These are phyloP conservation scores for Drosophila falleni DNA, from an alignment of 2,888 invertebrate species.

Conservation along the genomic window DNA sequence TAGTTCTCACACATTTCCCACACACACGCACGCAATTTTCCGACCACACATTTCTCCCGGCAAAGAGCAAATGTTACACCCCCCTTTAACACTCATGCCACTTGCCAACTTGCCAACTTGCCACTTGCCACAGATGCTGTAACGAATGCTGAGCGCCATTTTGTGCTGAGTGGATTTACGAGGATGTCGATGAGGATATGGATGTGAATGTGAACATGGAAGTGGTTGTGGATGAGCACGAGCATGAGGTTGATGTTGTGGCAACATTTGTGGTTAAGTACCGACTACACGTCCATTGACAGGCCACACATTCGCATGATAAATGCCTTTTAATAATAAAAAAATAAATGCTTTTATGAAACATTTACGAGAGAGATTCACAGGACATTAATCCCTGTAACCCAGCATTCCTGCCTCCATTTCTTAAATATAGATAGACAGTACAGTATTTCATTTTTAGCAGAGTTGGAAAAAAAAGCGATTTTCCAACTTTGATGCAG, in stretches of 20 bases:
- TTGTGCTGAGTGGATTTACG: conserved; percentile 72
- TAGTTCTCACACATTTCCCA: conserved; percentile 57
- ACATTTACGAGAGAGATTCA: conserved; percentile 23
- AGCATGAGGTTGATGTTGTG: conserved; percentile 43
- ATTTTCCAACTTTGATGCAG: too few relatives aligned
- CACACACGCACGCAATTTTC: conserved; percentile 57
- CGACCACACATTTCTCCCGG: conserved; percentile 33
- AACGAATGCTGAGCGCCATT: conserved; percentile 77
- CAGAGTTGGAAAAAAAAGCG: too few relatives aligned
- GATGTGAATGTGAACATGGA: conserved; percentile 10
- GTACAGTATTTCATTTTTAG: conserved; percentile 7
- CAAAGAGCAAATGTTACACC: conserved; percentile 54
- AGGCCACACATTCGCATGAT: conserved; percentile 64
- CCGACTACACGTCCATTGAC: conserved; percentile 69
- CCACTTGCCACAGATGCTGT: conserved; percentile 65
- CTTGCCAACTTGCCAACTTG: conserved; percentile 21
- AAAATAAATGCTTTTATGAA: conserved; percentile 48
- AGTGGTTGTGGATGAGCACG: conserved; percentile 9
- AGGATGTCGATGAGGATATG: conserved; percentile 47
- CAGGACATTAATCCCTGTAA: conserved; percentile 1
- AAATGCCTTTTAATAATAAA: conserved; percentile 79
- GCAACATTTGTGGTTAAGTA: conserved; percentile 80
- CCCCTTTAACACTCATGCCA: not conserved
- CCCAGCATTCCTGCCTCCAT: not conserved
- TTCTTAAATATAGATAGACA: not conserved